Base-by-base conservation (phyloP, 2,888 invertebrate genomes). In the Plagodis pulveraria region DNA sequence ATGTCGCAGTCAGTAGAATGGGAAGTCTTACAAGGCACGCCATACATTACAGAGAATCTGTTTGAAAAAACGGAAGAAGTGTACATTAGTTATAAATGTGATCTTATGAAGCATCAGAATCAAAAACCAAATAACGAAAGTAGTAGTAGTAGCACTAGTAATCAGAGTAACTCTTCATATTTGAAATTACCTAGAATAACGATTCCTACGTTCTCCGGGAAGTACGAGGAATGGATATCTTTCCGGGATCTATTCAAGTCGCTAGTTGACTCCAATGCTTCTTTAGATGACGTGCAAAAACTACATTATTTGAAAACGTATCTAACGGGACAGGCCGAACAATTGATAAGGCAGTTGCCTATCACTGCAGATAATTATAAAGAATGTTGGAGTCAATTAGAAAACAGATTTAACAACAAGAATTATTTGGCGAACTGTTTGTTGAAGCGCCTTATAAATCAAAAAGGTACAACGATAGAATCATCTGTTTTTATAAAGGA, bases 251-350 rank as follows among this genome's bases (percentile, higher is more conserved):
- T 58, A 32, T 58, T 53, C 22, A 32, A 11, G 5, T 58, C 58
- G 7, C 22, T 58, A n/a, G 47, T 58, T 32, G 43, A 58, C 34
- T 43, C 36, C 5, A 58, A 58, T 34, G 10, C 36, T 12, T 10
- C 36, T 0, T 9, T 53, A 0, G 44, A 48, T 49, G 40, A 48
- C 8, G 58, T 53, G 5, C 58, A 58, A 40, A 43, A 44, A 10
- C 36, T 58, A 34, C 58, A 59, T 33, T 59, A 55, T 47, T 50
- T 59, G 34, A 59, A 59, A 12, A 38, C 12, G 32, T 35, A 36
- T 22, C 9, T 59, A 0, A 46, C 46, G 0, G 58, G 58, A 10
- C 54, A 59, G 33, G 50, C 54, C 2, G 41, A 50, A 8, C 42
- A 11, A 6, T 35, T 57, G 10, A 38, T 59, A 6, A 49, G 35